These are phyloP conservation scores for Neodiprion fabricii DNA, from an alignment of 1,140 invertebrate species.

Conservation along the genomic window DNA sequence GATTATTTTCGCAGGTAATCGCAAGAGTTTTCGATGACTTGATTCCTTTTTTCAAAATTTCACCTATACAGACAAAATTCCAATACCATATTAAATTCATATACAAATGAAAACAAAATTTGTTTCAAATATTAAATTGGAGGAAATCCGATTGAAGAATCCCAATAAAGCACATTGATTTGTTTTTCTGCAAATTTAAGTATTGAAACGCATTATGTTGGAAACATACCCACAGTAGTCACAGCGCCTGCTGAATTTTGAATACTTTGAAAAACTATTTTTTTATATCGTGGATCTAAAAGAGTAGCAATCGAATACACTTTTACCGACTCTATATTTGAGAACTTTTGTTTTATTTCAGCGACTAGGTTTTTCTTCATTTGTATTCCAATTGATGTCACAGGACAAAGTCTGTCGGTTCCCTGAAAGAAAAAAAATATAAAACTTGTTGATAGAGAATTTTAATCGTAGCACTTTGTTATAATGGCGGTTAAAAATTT, in stretches of 20 bases:
- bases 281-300: slow-evolving; percentile 1
- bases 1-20: too few relatives aligned
- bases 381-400: slow-evolving; percentile 8
- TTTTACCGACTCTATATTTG: slow-evolving; percentile 1
- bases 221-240: slow-evolving; percentile 8
- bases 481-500: too few relatives aligned
- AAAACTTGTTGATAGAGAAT: background rate
- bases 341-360: slow-evolving; percentile 5
- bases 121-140: too few relatives aligned
- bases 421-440: slow-evolving; percentile 10
- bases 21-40: too few relatives aligned
- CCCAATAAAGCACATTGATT: too few relatives aligned
- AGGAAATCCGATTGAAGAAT: too few relatives aligned
- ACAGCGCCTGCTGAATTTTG: slow-evolving; percentile 6
- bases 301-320: background rate
- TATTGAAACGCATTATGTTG: background rate
- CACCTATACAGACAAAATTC: too few relatives aligned
- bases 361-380: background rate
- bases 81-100: too few relatives aligned
- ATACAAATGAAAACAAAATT: too few relatives aligned
- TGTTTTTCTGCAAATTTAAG: too few relatives aligned
- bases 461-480: background rate
- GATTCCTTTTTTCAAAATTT: too few relatives aligned
- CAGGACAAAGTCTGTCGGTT: background rate
- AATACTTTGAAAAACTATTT: background rate